A percentile compares a stretch with the other conserved stretches of the same genome.
phyloP scores from a whole-genome alignment of 2,113 vertebrate species.

The Nyctibius bracteatus region DNA sequence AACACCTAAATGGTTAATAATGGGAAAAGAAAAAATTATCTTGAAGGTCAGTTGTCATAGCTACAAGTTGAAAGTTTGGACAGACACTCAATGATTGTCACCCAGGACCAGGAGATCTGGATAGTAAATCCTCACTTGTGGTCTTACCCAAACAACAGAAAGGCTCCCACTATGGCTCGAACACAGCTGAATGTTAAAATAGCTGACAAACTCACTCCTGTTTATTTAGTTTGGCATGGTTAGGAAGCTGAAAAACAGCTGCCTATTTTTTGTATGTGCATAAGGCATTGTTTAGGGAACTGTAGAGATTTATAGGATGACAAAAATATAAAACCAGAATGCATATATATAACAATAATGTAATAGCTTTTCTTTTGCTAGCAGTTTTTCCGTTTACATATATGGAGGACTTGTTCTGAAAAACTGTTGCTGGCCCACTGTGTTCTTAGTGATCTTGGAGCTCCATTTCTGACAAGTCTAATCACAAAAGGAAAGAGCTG shows the following conservation, averaged over 20 bases:
- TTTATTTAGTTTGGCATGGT: not conserved
- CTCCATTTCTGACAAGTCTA: conserved; percentile 14
- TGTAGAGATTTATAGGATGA: not conserved
- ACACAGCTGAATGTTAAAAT: not conserved
- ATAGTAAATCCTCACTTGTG: not conserved
- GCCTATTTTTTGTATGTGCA: accelerated
- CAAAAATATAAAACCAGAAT: not conserved
- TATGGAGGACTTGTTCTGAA: not conserved
- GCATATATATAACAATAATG: not conserved
- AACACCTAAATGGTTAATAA: not conserved
- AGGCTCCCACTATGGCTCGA: not conserved
- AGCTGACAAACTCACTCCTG: not conserved
- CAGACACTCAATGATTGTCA: not conserved
- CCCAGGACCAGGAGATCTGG: not conserved
- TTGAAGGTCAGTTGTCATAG: not conserved
- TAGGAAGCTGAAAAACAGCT: not conserved
- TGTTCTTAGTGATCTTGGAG: not conserved
- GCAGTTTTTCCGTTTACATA: not conserved
- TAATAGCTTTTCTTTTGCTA: not conserved
- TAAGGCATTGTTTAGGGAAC: not conserved
- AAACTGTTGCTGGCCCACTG: not conserved
- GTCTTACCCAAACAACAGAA: not conserved
- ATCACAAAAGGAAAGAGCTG: not conserved
- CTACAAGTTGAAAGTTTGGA: not conserved
- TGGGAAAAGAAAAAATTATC: not conserved